Base-by-base conservation (phyloP, 2,888 invertebrate genomes). In the Netelia melanura region DNA sequence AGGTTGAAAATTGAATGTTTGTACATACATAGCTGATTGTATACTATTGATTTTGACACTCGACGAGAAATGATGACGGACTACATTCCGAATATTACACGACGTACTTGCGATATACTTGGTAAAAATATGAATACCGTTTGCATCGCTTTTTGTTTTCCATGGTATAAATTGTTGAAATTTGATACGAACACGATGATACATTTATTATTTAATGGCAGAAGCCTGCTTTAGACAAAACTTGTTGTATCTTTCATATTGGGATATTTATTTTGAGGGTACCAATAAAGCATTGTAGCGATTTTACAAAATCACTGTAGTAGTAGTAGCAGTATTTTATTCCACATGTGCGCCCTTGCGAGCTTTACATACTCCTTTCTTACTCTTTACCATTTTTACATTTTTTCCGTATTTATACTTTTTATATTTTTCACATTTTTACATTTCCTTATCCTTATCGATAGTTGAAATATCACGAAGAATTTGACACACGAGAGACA, bases 341-440 rank as follows among this genome's bases (percentile, higher is more conserved):
- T 95, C 78, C 93, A 94, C 97, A 97, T 17, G 17, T 17, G 17
- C 17, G 17, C 17, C 17, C 17, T 17, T 17, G 17, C 17, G 17
- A 17, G 17, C 17, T 17, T 17, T 17, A 17, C 17, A 17, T 17
- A 17, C 17, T 17, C 17, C 17, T 17, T 17, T 17, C 17, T 17
- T 17, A 17, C 17, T 17, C 17, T 17, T 17, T 17, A 17, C 0
- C 17, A 17, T 17, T 17, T 17, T 17, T 17, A 17, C 17, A 17
- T 17, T 17, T 17, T 17, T 17, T 17, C 17, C 17, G 17, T 17
- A 17, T 17, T 17, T 17, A 17, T 0, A 17, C 17, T 17, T 17
- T 17, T 17, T 17, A 17, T 17, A 17, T 17, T 17, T 17, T 17
- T 17, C 17, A 17, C 17, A 17, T 17, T 17, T 17, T 17, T 17